Evolutionary conservation across 1,140 invertebrate genomes (phyloP).

Genomic region (Drosophila dunni): DNA sequence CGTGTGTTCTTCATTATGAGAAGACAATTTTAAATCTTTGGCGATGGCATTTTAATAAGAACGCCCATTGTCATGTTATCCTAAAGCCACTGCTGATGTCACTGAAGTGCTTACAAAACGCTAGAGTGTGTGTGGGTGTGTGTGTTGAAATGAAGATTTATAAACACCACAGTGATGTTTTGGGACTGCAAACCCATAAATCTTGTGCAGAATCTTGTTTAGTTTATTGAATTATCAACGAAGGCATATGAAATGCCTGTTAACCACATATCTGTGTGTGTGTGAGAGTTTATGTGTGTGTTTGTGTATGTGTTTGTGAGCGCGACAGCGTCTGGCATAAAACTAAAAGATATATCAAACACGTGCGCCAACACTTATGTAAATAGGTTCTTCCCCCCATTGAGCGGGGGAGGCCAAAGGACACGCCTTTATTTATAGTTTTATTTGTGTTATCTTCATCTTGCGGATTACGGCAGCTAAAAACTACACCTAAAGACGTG

Average conservation of each 20-base stretch:
- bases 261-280: constrained; percentile 8
- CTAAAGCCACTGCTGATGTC: constrained; percentile 24
- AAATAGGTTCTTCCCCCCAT: constrained; percentile 45
- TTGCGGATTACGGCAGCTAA: constrained; percentile 44
- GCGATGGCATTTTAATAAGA: constrained; percentile 75
- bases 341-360: constrained; percentile 78
- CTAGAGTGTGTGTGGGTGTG: neutral
- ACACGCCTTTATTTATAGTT: constrained; percentile 71
- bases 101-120: neutral
- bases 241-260: constrained; percentile 13
- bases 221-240: constrained; percentile 80
- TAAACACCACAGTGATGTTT: constrained; percentile 58
- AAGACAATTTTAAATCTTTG: constrained; percentile 51
- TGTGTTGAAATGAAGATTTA: constrained; percentile 72
- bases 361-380: constrained; percentile 74
- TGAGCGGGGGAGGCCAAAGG: neutral
- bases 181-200: constrained; percentile 64
- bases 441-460: constrained; percentile 79
- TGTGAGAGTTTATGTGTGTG: constrained; percentile 22
- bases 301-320: constrained; percentile 21
- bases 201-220: constrained; percentile 74
- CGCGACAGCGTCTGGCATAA: constrained; percentile 67
- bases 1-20: constrained; percentile 24
- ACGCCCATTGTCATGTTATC: constrained; percentile 16
- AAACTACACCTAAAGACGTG: constrained; percentile 5